Conservation (phyloP, 2,888 invertebrate genomes). For the Patella depressa region DNA sequence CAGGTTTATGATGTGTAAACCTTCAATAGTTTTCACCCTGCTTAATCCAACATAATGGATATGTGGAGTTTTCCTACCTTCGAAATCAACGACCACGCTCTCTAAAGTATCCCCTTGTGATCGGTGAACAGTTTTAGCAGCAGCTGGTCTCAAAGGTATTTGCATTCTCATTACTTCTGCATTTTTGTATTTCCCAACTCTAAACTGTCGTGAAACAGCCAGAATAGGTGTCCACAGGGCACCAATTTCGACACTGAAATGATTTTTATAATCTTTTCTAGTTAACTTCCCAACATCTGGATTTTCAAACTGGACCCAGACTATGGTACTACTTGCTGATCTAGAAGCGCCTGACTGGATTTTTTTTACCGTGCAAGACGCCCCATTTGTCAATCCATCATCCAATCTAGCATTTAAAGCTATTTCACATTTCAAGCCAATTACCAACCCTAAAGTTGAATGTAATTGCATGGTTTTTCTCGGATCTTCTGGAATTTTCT, state of each 20-base stretch:
- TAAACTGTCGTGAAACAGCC: too few relatives aligned
- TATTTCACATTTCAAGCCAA: too few relatives aligned
- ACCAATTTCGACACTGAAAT: not conserved
- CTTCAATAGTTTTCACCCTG: constrained; percentile 27
- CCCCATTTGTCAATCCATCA: constrained; percentile 4
- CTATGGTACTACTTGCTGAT: not conserved
- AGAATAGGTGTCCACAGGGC: too few relatives aligned
- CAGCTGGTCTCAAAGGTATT: not conserved
- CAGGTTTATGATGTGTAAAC: not conserved
- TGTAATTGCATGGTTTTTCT: too few relatives aligned
- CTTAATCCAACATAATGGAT: not conserved
- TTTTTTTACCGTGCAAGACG: constrained; percentile 20
- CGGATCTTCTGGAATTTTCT: too few relatives aligned
- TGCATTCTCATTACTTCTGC: too few relatives aligned
- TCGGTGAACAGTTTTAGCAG: constrained; percentile 17
- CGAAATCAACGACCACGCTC: not conserved
- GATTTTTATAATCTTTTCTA: not conserved
- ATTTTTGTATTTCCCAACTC: not conserved
- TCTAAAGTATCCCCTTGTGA: constrained; percentile 6
- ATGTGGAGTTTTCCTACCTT: too few relatives aligned
- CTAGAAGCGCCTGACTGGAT: too few relatives aligned
- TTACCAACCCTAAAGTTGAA: too few relatives aligned
- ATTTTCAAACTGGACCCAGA: not conserved
- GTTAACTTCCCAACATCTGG: not conserved
- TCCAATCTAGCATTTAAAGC: too few relatives aligned